phyloP scores from a whole-genome alignment of 53 echinoderm and acorn worm genomes.

The Glandiceps talaboti region DNA sequence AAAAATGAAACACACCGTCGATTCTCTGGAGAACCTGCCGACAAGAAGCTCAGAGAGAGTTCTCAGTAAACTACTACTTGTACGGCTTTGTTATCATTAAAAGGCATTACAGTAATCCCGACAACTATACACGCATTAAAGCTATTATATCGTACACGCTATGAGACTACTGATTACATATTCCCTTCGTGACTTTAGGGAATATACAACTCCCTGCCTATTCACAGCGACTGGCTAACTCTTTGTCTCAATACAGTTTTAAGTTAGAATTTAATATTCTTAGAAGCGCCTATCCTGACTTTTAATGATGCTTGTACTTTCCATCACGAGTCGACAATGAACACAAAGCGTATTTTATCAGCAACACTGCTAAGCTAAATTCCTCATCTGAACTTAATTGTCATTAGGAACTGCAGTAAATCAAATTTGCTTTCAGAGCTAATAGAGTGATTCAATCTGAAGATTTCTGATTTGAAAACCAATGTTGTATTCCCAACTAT shows the following conservation, averaged over 20 bases:
- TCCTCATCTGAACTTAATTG: not conserved
- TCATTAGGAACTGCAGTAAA: not conserved
- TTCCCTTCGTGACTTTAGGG: not conserved
- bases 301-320: not conserved
- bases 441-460: not conserved
- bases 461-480: not conserved
- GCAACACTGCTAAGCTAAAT: not conserved
- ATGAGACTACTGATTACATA: not conserved
- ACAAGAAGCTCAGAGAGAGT: not conserved
- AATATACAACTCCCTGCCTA: not conserved
- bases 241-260: not conserved
- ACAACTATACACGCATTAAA: not conserved
- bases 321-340: not conserved
- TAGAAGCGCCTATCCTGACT: not conserved
- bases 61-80: not conserved
- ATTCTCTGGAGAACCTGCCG: not conserved
- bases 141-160: not conserved
- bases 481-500: not conserved
- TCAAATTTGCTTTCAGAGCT: not conserved
- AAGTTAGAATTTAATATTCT: not conserved
- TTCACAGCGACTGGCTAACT: not conserved
- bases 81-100: not conserved
- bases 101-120: not conserved
- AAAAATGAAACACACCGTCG: not conserved
- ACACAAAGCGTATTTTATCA: not conserved